Conservation (phyloP, 2,113 vertebrate genomes). For the Henicopernis longicauda region DNA sequence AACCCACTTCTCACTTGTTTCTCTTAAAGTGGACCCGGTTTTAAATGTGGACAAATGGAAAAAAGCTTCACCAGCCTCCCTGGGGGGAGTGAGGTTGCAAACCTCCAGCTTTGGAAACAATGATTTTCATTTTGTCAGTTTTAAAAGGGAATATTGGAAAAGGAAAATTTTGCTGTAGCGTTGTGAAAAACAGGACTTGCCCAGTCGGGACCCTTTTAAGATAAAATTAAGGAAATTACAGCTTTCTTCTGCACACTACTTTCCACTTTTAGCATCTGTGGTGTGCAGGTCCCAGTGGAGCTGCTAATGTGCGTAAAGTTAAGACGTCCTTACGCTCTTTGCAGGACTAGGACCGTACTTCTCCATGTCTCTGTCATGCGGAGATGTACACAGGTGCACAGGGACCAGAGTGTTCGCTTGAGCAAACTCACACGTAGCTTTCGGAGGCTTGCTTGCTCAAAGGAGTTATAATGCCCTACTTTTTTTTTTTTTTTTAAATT, state of each 20-base stretch:
- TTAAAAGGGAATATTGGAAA: neutral
- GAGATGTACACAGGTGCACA: fast-evolving
- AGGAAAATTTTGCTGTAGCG: neutral
- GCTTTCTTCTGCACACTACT: neutral
- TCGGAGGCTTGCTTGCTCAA: neutral
- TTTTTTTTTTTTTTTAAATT: neutral
- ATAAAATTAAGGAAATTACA: neutral
- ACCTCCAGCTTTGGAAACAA: neutral
- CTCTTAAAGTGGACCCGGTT: neutral
- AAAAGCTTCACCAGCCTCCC: neutral
- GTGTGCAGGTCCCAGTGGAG: neutral
- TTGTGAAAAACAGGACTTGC: neutral
- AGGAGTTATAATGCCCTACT: neutral
- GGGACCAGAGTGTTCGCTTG: neutral
- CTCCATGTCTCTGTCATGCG: fast-evolving
- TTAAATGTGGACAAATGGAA: neutral
- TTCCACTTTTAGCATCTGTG: neutral
- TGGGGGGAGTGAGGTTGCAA: neutral
- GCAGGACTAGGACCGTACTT: neutral
- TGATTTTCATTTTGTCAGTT: neutral
- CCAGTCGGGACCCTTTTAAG: neutral
- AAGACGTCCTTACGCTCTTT: fast-evolving
- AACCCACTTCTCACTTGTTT: neutral
- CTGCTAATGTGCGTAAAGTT: neutral
- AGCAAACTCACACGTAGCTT: fast-evolving